Percentiles rank a stretch among this genome's conserved stretches.
These are phyloP conservation scores for Ophthalmotilapia sp. DNA, from an alignment of 2,113 vertebrate species.

Conservation along the genomic window DNA sequence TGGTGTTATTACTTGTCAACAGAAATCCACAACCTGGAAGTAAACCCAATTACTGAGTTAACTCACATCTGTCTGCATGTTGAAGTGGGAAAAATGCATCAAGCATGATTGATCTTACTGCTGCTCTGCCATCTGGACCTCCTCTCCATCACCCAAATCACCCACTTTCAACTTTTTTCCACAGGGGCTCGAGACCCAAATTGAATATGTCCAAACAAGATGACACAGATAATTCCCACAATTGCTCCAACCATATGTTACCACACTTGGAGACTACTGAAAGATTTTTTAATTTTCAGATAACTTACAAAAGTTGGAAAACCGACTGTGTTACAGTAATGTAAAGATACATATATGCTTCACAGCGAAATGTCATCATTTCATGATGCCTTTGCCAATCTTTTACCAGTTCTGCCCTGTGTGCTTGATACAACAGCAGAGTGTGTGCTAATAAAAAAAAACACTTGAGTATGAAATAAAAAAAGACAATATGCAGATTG, in stretches of 20 bases:
- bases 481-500: background rate
- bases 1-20: slow-evolving; percentile 47
- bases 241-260: slow-evolving; percentile 81
- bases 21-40: slow-evolving; percentile 30
- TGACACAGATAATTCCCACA: slow-evolving; percentile 81
- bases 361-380: background rate
- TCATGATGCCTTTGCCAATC: background rate
- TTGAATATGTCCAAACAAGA: slow-evolving; percentile 81
- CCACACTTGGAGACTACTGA: slow-evolving; percentile 69
- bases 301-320: slow-evolving; percentile 68
- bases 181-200: slow-evolving; percentile 76
- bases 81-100: slow-evolving; percentile 57
- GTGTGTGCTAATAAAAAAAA: background rate
- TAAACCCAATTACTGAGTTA: slow-evolving; percentile 56
- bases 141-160: slow-evolving; percentile 64
- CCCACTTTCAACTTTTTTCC: slow-evolving; percentile 69
- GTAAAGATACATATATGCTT: slow-evolving; percentile 7
- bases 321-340: slow-evolving; percentile 6
- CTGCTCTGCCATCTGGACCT: slow-evolving; percentile 69
- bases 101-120: slow-evolving; percentile 59
- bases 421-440: background rate
- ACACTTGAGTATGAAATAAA: background rate
- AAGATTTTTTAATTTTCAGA: slow-evolving; percentile 74
- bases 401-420: background rate
- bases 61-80: slow-evolving; percentile 63